A percentile compares a stretch with the other conserved stretches of the same genome.
These are phyloP conservation scores for Sclerodermus sp. DNA, from an alignment of 2,888 invertebrate species.

Conservation along the genomic window DNA sequence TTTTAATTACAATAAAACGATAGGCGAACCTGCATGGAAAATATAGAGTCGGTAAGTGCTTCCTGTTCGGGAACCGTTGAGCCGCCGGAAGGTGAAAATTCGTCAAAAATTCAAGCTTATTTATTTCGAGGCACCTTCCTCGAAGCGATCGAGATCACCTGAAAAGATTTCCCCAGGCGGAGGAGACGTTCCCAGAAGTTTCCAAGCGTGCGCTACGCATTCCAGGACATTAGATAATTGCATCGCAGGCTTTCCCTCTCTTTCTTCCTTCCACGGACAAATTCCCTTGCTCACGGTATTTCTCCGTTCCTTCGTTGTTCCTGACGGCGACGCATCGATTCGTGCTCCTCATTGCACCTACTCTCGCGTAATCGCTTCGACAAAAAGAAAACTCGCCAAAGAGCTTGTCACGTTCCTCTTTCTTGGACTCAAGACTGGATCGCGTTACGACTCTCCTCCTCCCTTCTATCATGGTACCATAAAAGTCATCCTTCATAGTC, in stretches of 20 bases:
- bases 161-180: constrained; percentile 17
- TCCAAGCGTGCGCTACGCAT: constrained; percentile 9
- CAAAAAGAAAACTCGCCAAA: constrained; percentile 17
- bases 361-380: constrained; percentile 6
- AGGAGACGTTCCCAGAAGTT: constrained; percentile 28
- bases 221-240: constrained; percentile 28
- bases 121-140: constrained; percentile 7
- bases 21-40: too few species aligned
- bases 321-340: too few species aligned
- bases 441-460: constrained; percentile 5
- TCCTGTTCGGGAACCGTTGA: too few species aligned
- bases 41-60: too few species aligned
- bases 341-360: background rate
- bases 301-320: background rate
- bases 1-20: too few species aligned
- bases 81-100: background rate
- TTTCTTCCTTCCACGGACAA: background rate
- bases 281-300: background rate
- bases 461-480: too few species aligned
- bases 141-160: constrained; percentile 16
- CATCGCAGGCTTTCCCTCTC: constrained; percentile 6
- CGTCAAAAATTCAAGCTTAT: background rate
- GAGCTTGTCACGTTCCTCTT: constrained; percentile 21
- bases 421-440: constrained; percentile 11
- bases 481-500: too few species aligned